A percentile compares a stretch with the other conserved stretches of the same genome.
phyloP scores from a whole-genome alignment of 2,797 vertebrate species.

The Onychomys arenicola region DNA sequence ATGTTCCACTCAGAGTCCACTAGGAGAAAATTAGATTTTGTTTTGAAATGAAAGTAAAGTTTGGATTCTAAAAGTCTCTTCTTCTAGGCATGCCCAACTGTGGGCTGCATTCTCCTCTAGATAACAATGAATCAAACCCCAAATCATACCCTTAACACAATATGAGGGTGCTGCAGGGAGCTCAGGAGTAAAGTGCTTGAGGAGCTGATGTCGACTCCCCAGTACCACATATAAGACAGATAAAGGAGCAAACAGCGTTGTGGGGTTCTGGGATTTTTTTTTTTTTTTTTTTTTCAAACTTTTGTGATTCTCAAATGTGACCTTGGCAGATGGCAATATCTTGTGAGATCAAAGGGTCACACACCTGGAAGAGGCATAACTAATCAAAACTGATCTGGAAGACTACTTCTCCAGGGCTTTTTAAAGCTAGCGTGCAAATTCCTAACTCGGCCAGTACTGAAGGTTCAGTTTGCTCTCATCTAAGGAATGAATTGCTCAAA shows the following conservation, averaged over 20 bases:
- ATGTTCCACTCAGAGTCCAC: not conserved
- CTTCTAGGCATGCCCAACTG: not conserved
- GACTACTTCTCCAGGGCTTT: conserved; percentile 17
- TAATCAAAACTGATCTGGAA: not conserved
- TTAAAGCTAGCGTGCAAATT: not conserved
- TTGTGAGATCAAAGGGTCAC: not conserved
- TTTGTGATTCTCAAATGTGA: not conserved
- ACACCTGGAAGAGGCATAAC: not conserved
- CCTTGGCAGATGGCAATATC: not conserved
- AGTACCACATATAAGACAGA: not conserved
- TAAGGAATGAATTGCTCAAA: not conserved
- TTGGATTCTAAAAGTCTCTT: not conserved
- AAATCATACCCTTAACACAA: not conserved
- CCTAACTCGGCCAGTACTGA: not conserved
- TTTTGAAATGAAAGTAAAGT: not conserved
- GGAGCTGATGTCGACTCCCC: not conserved
- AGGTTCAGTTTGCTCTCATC: not conserved
- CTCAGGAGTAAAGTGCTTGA: not conserved
- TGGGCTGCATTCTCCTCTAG: not conserved
- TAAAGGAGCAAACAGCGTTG: not conserved
- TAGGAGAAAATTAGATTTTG: not conserved
- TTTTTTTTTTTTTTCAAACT: not conserved
- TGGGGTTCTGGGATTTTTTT: not conserved
- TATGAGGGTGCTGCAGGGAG: not conserved
- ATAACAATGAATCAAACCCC: not conserved